Evolutionary conservation across 2,113 vertebrate genomes (phyloP), one percentile per base, ranked within the genome.

Genomic region (Zingel zingel): DNA sequence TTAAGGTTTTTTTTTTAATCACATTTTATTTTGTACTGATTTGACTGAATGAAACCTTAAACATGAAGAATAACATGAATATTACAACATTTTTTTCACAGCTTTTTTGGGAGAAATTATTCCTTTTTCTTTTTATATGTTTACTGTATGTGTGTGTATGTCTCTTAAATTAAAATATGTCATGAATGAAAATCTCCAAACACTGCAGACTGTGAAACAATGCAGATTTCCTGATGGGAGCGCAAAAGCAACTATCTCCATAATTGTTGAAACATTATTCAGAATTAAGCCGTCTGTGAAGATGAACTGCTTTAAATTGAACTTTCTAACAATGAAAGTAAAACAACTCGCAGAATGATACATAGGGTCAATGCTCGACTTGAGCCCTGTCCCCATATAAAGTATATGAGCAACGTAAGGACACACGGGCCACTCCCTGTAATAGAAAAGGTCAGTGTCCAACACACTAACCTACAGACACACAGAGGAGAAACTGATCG

Each of bases 381-480:
- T 0, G 47, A 62, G 33, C 16, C 14, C 59, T 67, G 47, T 57
- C 64, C 33, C 58, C 45, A 19, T 71, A 62, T 36, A 81, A 19
- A 74, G 61, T 53, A 45, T n/a, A 43, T 43, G 53, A 67, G 19
- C 53, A 48, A 21, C 61, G n/a, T 66, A 19, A 50, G 51, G 25
- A 62, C 2, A 1, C 62, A 48, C 33, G 53, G 47, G 27, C 53
- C 30, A 67, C 9, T 79, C 39, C 69, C 73, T 43, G 25, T 62
- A 23, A 67, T 51, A 68, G 62, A 73, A 77, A 73, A 66, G 47
- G 77, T 61, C 72, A 74, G n/a, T 14, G 27, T 62, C 15, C 18
- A 61, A 47, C 45, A 53, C 15, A 33, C 7, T 43, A 47, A 21
- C 30, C 23, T 36, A 50, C 47, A 74, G 10, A 51, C 43, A 43